phyloP scores from a whole-genome alignment of 2,888 invertebrate genomes.

The Peribatodes rhomboidaria region DNA sequence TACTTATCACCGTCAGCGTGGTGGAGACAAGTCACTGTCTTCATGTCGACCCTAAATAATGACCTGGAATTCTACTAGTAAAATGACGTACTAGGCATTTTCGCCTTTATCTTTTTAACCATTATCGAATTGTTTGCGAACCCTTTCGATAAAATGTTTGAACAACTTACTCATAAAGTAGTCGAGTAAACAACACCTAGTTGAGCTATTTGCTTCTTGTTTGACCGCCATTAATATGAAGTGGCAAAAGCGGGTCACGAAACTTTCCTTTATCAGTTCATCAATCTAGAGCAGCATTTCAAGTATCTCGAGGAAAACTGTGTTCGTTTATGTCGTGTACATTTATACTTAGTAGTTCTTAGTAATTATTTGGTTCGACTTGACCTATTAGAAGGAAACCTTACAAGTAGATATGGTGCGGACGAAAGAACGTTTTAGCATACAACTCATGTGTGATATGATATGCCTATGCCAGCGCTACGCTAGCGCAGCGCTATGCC shows the following conservation, averaged over 20 bases:
- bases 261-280: conserved; percentile 24
- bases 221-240: conserved; percentile 29
- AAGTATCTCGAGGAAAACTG: conserved; percentile 15
- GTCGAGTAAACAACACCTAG: conserved; percentile 6
- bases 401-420: conserved; percentile 25
- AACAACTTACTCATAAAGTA: conserved; percentile 14
- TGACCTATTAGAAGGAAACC: conserved; percentile 17
- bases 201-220: conserved; percentile 23
- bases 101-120: conserved; percentile 14
- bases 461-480: conserved; percentile 10
- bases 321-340: background rate
- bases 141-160: conserved; percentile 22
- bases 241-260: conserved; percentile 36
- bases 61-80: conserved; percentile 15
- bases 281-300: conserved; percentile 17
- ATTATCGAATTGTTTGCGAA: conserved; percentile 23
- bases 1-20: background rate
- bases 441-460: conserved; percentile 8
- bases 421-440: conserved; percentile 26
- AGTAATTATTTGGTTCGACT: conserved; percentile 18
- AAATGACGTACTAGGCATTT: background rate
- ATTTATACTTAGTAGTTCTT: conserved; percentile 3
- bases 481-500: background rate
- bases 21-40: background rate
- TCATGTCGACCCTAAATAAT: conserved; percentile 16